Evolutionary conservation across 2,888 invertebrate species (phyloP), one percentile per base, ranked within the genome.

Genomic region (Agonopterix alstromeriana): DNA sequence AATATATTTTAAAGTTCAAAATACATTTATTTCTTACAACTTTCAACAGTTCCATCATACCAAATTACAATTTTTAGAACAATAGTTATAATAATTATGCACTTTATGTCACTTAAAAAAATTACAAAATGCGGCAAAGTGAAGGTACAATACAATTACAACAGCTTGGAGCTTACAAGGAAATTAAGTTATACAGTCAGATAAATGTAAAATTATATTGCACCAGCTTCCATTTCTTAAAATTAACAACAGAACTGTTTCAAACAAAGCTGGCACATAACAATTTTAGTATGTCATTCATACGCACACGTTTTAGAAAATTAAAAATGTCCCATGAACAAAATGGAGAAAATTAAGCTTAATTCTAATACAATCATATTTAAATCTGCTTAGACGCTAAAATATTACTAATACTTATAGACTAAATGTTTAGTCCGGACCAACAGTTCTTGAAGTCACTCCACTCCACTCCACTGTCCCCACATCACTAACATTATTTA

Each of bases 1-100:
- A 77, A 80, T 86, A 85, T 87, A 87, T 84, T 87, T 85, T 76
- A 78, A 84, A 85, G 82, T 81, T 83, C 82, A 85, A 87, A 86
- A 86, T 85, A 84, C 82, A 85, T 79, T 85, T 85, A 77, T 83
- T 27, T 27, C 27, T 5, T 81, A 82, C 74, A 86, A 81, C 77
- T 79, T 73, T 60, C 77, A 86, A 86, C 85, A 86, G 76, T 82
- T 79, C 79, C 79, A 83, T 82, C 79, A 82, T 82, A 77, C 78
- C 73, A 81, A 79, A 82, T 80, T 83, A 81, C 77, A 81, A 77
- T 77, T 77, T 77, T 77, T 74, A 60, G 74, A 76, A 77, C 75
- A 80, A 78, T 55, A 65, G 27, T 27, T 27, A 27, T 61, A 58
- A 63, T 63, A n/a, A n/a, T n/a, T n/a, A 73, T 68, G 65, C 65